Conservation (phyloP, 2,888 invertebrate genomes). For the Drosophila robusta region DNA sequence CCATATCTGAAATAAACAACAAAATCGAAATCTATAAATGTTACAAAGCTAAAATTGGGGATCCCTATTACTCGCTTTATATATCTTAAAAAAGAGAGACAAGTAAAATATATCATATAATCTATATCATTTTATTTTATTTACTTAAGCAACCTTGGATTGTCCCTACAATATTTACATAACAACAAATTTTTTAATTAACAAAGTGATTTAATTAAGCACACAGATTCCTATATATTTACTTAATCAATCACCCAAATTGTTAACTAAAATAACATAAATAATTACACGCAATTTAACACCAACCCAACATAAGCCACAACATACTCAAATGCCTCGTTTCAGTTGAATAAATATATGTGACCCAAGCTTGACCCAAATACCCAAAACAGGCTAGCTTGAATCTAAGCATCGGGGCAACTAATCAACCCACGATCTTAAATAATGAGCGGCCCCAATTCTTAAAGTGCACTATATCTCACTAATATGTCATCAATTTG, state of each 20-base stretch:
- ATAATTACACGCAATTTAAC: slow-evolving; percentile 45
- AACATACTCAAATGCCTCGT: slow-evolving; percentile 5
- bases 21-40: too few species aligned
- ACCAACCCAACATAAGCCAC: slow-evolving; percentile 15
- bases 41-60: too few species aligned
- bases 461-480: slow-evolving; percentile 48
- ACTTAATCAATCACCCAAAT: background rate
- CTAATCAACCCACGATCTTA: slow-evolving; percentile 45
- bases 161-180: too few species aligned
- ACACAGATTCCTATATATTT: slow-evolving; percentile 4
- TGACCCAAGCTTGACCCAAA: slow-evolving; percentile 28
- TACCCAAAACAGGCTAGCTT: background rate
- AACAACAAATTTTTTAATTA: background rate
- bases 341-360: background rate
- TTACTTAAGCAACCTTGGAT: too few species aligned
- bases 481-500: slow-evolving; percentile 81
- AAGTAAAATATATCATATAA: too few species aligned
- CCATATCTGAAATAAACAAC: too few species aligned
- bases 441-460: slow-evolving; percentile 44
- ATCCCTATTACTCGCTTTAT: too few species aligned
- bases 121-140: too few species aligned
- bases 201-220: background rate
- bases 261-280: slow-evolving; percentile 3
- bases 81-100: too few species aligned
- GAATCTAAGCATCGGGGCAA: slow-evolving; percentile 24